Base-by-base conservation (phyloP, 2,888 invertebrate species). In the Automeris io region DNA sequence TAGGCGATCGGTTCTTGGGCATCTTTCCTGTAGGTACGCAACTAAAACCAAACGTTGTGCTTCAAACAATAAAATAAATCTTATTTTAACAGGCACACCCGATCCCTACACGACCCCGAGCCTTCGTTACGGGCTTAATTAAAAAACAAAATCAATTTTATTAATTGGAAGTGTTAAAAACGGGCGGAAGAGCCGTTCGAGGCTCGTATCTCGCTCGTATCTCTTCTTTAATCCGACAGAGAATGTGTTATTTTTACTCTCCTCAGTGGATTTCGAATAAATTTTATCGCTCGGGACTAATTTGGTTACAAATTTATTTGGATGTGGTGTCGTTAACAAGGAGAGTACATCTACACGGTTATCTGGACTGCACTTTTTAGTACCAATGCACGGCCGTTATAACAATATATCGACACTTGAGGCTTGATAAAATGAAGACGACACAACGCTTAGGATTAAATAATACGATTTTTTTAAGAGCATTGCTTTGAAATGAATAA, bases 221-320 rank as follows among this genome's bases (percentile, higher is more conserved):
- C 83, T 85, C 77, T 77, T 78, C 71, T 79, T 86, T 83, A 83
- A 85, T 83, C 83, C 81, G 83, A 82, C 82, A 79, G 72, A 61
- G 79, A 83, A 83, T 85, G 85, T 83, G 83, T 86, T 85, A 85
- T 85, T 86, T 86, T 83, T 85, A 83, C 83, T 85, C 75, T 75
- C 67, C 79, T 78, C 78, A 73, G 77, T 77, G 81, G 78, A 81
- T 83, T 76, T 82, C 81, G 79, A 83, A 86, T 85, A 85, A 85
- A 86, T 86, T 86, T 85, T 86, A 86, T 86, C 86, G 75, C 71
- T 71, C 51, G 79, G 75, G 83, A 83, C 85, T 86, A 86, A 86
- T 86, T 86, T 85, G 85, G 86, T 85, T 86, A 86, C 86, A 85
- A 86, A 86, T 86, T 86, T 85, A 86, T 86, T 85, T 86, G 81